Base-by-base conservation (phyloP, 2,797 vertebrate genomes). In the Cyprinella venusta region DNA sequence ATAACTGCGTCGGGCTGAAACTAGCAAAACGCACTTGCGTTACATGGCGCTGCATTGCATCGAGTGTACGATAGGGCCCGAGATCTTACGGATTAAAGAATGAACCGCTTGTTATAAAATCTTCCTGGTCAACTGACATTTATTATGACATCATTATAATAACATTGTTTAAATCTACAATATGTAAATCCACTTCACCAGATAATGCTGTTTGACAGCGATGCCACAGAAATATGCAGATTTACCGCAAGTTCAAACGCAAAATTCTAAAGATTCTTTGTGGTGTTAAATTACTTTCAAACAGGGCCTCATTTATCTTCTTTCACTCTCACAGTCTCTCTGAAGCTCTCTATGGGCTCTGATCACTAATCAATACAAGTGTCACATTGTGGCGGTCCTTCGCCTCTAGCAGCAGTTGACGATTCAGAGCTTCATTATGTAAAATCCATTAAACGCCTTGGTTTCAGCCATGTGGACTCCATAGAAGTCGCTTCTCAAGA, bases 361-460 rank as follows among this genome's bases (percentile, higher is more conserved):
- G 89, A 93, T 92, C 89, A 92, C 89, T 87, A 91, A 94, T 94
- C 93, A 90, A 94, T 93, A 92, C 82, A 83, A 88, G 88, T 91
- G 91, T 91, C 91, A 92, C 89, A 84, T 82, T 38, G 38, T 65
- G 84, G 86, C 2, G 90, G 89, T 84, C 88, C 83, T 82, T 72
- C 50, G 84, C 30, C 67, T 72, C 13, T 13, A 38, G 42, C 21
- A 61, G 79, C 33, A 18, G 33, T 71, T 16, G 71, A 67, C 33
- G 26, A 59, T 56, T 76, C 64, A 61, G 40, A 71, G 42, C 33
- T 93, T 91, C 89, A 91, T 92, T 93, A 93, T 88, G 87, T 90
- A 91, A 92, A 92, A 91, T 91, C 90, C 88, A 91, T 89, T 90
- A 90, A 86, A 86, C 63, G 84, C 85, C 83, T 33, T 33, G 26